A percentile compares a stretch with the other conserved stretches of the same genome.
phyloP scores from a whole-genome alignment of 2,888 invertebrate species.

The Trichopoda pennipes region DNA sequence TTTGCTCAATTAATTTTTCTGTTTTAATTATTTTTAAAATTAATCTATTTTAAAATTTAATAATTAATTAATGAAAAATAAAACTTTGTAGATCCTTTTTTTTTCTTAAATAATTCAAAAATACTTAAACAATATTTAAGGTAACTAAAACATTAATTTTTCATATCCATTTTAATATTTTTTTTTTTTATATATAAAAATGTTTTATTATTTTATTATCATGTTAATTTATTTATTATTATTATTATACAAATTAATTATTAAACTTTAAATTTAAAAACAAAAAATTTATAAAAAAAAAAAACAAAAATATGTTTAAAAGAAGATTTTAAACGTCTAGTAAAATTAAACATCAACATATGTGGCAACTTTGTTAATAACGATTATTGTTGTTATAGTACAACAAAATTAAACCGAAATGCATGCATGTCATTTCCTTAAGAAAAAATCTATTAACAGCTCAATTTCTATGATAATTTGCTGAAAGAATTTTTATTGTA shows the following conservation, averaged over 20 bases:
- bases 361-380: background rate
- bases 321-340: background rate
- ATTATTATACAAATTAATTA: slow-evolving; percentile 29
- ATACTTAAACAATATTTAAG: slow-evolving; percentile 60
- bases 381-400: background rate
- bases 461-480: no score
- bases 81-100: slow-evolving; percentile 37
- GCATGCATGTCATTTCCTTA: no score
- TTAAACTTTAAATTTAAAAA: slow-evolving; percentile 12
- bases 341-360: background rate
- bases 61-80: slow-evolving; percentile 11
- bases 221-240: slow-evolving; percentile 50
- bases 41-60: slow-evolving; percentile 17
- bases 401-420: background rate
- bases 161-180: slow-evolving; percentile 30
- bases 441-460: no score
- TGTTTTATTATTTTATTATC: slow-evolving; percentile 38
- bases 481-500: no score
- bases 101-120: slow-evolving; percentile 38
- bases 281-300: slow-evolving; percentile 13
- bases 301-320: slow-evolving; percentile 32
- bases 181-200: no score
- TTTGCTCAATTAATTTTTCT: slow-evolving; percentile 62
- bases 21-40: slow-evolving; percentile 38
- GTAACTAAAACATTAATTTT: slow-evolving; percentile 65